Evolutionary conservation across 2,888 invertebrate genomes (phyloP).

Genomic region (Pherbina coryleti): DNA sequence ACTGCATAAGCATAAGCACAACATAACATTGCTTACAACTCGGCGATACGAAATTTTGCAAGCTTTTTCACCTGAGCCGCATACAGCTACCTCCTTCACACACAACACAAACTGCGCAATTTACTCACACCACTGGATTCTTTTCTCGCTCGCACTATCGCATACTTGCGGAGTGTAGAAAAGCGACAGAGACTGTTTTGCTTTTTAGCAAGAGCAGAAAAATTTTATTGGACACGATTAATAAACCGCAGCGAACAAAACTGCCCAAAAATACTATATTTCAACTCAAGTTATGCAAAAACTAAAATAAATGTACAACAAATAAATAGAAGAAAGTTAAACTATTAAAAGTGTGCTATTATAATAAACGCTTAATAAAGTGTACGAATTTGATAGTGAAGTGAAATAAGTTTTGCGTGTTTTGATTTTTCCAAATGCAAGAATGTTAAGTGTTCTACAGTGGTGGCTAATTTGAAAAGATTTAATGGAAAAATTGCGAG

Average conservation of each 20-base stretch:
- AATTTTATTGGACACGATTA: conserved; percentile 19
- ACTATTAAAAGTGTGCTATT: neutral
- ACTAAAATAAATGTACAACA: neutral
- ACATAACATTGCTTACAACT: neutral
- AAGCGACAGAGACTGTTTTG: conserved; percentile 22
- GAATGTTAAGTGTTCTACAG: conserved; percentile 17
- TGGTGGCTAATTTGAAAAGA: conserved; percentile 4
- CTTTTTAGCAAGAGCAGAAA: conserved; percentile 1
- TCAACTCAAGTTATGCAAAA: neutral
- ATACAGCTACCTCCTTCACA: conserved; percentile 20
- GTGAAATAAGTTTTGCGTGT: conserved; percentile 13
- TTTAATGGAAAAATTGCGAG: neutral
- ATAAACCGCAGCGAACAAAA: neutral
- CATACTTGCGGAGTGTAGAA: neutral
- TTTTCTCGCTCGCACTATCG: conserved; percentile 11
- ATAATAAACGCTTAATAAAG: neutral
- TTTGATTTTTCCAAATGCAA: conserved; percentile 22
- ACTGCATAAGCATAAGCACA: no score
- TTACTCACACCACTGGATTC: neutral
- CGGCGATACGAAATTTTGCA: neutral
- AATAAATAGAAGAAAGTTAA: neutral
- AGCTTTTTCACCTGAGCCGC: neutral
- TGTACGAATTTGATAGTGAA: neutral
- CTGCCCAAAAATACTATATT: neutral
- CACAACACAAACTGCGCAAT: conserved; percentile 27